Evolutionary conservation across 2,888 invertebrate species (phyloP).

Genomic region (Odontomyia ornata): DNA sequence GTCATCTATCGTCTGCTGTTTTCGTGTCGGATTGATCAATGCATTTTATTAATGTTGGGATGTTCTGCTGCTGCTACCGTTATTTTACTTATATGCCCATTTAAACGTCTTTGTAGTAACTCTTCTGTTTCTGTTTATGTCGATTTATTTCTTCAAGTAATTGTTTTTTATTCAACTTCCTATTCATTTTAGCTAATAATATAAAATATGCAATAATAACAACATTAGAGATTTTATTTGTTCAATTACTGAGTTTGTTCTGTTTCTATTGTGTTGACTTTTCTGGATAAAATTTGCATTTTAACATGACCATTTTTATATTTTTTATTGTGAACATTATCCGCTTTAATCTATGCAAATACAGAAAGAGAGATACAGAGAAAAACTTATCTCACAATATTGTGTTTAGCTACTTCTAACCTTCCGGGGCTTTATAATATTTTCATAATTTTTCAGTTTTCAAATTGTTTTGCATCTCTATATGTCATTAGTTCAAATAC

Average conservation of each 20-base stretch:
- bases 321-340: neutral
- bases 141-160: neutral
- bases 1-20: neutral
- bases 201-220: slow-evolving; percentile 35
- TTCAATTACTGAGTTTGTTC: slow-evolving; percentile 3
- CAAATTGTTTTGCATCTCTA: neutral
- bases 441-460: neutral
- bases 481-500: neutral
- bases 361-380: slow-evolving; percentile 6
- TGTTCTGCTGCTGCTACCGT: neutral
- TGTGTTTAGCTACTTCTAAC: neutral
- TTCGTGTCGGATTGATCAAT: neutral
- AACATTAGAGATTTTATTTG: slow-evolving; percentile 24
- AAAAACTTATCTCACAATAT: neutral
- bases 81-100: neutral
- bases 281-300: neutral
- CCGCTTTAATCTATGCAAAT: neutral
- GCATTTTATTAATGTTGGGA: neutral
- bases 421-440: neutral
- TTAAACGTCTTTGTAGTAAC: neutral
- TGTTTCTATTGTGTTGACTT: neutral
- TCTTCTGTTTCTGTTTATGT: neutral
- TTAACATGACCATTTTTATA: neutral
- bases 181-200: slow-evolving; percentile 32
- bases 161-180: slow-evolving; percentile 15